Base-by-base conservation (phyloP, 2,888 invertebrate species). In the Oconnorella tubifera region DNA sequence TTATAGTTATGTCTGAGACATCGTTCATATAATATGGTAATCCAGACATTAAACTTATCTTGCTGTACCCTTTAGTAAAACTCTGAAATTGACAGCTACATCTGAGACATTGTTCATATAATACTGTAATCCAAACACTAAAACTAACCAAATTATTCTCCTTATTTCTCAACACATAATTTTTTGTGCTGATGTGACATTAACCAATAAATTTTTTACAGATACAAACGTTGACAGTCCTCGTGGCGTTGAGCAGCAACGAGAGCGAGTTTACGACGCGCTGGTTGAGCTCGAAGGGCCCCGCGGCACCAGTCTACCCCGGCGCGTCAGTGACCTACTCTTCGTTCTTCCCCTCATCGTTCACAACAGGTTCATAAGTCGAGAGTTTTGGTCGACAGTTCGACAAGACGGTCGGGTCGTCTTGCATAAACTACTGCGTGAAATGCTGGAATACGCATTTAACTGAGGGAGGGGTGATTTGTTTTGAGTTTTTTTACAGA, bases 361-460 rank as follows among this genome's bases (percentile, higher is more conserved):
- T 14, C 66, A 66, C 33, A 62, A 57, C 50, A 50, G 55, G 58
- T 62, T 62, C 55, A 55, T 53, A 40, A 62, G 27, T 48, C 40
- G 59, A n/a, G 66, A 66, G 57, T 66, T 62, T 32, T 63, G 62
- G 66, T 49, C 63, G 48, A 28, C 28, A n/a, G 48, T 66, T 3
- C 51, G 51, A n/a, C 23, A 32, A 2, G 66, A 66, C 28, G 25
- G 33, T 33, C 33, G 62, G 23, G 33, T 66, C 59, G 51, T 33
- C 23, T 33, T 66, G 50, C 66, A 62, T 31, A 66, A 66, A 53
- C 66, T 66, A 6, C 48, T 66, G 33, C 33, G 62, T 6, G 66
- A 66, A 55, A 66, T 66, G 66, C 62, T 66, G 53, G 66, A 66
- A 25, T 53, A 25, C 69, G 62, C 53, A 27, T 25, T 51, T 27